A percentile compares a stretch with the other conserved stretches of the same genome.
Evolutionary conservation across 2,797 vertebrate genomes (phyloP).

Genomic region (Neopelma chrysocephalum): DNA sequence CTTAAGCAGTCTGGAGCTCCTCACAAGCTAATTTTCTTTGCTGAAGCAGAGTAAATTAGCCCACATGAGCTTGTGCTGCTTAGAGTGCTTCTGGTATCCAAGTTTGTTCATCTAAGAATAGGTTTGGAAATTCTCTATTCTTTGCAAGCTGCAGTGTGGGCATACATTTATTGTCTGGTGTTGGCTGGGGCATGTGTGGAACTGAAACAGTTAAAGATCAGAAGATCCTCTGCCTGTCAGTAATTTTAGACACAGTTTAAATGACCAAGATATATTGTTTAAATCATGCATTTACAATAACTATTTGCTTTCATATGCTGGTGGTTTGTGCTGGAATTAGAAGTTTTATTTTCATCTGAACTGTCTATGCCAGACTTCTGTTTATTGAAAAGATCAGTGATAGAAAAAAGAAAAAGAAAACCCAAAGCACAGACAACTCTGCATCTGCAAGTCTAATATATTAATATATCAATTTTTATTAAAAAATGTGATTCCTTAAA

Average conservation of each 20-base stretch:
- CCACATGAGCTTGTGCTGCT: neutral
- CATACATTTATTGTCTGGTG: neutral
- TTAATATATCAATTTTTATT: neutral
- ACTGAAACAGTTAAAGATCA: neutral
- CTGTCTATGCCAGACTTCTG: neutral
- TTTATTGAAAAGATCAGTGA: neutral
- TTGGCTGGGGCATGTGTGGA: neutral
- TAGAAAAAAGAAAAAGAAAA: neutral
- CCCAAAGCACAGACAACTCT: neutral
- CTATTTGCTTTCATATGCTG: neutral
- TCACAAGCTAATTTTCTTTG: neutral
- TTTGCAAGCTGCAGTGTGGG: neutral
- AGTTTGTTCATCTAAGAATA: conserved; percentile 16
- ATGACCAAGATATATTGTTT: neutral
- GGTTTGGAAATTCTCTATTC: neutral
- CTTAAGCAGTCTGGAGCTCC: neutral
- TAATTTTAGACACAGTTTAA: neutral
- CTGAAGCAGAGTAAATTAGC: conserved; percentile 15
- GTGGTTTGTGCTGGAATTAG: neutral
- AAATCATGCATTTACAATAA: neutral
- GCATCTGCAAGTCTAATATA: neutral
- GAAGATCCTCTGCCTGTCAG: neutral
- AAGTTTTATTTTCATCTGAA: neutral
- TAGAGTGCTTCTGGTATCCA: neutral
- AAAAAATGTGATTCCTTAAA: neutral